phyloP scores from a whole-genome alignment of 64 coral and sea anemone species.

The Actinia tenebrosa region DNA sequence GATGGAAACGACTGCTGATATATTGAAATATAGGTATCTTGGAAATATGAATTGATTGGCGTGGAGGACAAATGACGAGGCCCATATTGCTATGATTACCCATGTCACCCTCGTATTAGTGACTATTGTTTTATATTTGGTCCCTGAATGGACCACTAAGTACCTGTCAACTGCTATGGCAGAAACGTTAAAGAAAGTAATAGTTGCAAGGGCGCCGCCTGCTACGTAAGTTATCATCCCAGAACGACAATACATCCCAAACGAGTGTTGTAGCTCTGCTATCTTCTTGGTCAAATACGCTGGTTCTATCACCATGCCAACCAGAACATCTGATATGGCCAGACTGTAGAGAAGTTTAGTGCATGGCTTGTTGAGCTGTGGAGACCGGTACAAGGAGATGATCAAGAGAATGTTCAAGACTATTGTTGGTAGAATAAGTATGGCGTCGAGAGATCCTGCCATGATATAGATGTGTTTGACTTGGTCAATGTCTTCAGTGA shows the following conservation, averaged over 20 bases:
- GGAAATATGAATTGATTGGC: conserved; percentile 19
- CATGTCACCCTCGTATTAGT: conserved; percentile 22
- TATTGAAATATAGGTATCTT: conserved; percentile 20
- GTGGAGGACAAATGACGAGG: background rate
- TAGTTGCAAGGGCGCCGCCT: conserved; percentile 5
- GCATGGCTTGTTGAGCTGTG: conserved; percentile 29
- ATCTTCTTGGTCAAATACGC: conserved; percentile 37
- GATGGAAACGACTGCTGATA: background rate
- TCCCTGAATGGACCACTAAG: conserved; percentile 30
- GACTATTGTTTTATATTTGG: conserved; percentile 27
- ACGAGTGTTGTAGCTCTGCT: conserved; percentile 32
- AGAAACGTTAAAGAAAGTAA: conserved; percentile 39
- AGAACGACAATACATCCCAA: conserved; percentile 12
- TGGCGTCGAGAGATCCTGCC: conserved; percentile 6
- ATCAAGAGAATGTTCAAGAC: conserved; percentile 41
- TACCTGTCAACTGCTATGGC: conserved; percentile 39
- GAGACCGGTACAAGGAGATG: conserved; percentile 29
- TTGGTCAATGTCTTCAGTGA: conserved; percentile 2
- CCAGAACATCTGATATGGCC: conserved; percentile 39
- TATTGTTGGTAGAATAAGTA: conserved; percentile 24
- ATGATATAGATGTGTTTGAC: conserved; percentile 17
- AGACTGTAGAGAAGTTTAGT: conserved; percentile 36
- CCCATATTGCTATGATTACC: conserved; percentile 16
- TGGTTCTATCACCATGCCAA: conserved; percentile 46
- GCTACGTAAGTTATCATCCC: conserved; percentile 28